Conservation (phyloP, 2,797 vertebrate species). For the Centropyge bicolor region DNA sequence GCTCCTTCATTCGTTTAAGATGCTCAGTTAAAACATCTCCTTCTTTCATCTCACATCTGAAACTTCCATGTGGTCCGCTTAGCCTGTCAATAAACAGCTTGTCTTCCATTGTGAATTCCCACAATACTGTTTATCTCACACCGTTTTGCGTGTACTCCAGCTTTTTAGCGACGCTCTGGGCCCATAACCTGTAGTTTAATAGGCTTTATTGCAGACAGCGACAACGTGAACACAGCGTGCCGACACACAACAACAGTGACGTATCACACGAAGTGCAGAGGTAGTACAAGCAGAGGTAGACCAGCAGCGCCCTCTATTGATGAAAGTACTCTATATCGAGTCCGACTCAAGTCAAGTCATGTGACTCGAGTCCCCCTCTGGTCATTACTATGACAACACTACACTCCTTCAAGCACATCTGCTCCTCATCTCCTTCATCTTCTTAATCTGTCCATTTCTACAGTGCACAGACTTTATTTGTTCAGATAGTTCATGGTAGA, state of each 20-base stretch:
- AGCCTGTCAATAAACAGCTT: background rate
- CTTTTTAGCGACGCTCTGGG: no score
- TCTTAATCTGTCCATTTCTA: background rate
- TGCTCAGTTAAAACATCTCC: background rate
- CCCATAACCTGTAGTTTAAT: no score
- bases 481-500: background rate
- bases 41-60: background rate
- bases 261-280: no score
- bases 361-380: no score
- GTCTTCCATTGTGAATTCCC: background rate
- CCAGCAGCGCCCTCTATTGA: no score
- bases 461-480: conserved; percentile 1
- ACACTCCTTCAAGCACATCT: background rate
- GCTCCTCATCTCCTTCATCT: background rate
- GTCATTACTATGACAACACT: background rate
- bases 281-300: no score
- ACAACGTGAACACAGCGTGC: no score
- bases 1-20: background rate
- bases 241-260: no score
- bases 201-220: no score
- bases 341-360: no score
- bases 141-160: no score
- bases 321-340: no score
- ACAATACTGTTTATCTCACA: background rate
- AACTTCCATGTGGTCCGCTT: background rate